A percentile compares a stretch with the other conserved stretches of the same genome.
These are phyloP conservation scores for Mormyrus iriodes DNA, from an alignment of 2,113 vertebrate species.

Conservation along the genomic window DNA sequence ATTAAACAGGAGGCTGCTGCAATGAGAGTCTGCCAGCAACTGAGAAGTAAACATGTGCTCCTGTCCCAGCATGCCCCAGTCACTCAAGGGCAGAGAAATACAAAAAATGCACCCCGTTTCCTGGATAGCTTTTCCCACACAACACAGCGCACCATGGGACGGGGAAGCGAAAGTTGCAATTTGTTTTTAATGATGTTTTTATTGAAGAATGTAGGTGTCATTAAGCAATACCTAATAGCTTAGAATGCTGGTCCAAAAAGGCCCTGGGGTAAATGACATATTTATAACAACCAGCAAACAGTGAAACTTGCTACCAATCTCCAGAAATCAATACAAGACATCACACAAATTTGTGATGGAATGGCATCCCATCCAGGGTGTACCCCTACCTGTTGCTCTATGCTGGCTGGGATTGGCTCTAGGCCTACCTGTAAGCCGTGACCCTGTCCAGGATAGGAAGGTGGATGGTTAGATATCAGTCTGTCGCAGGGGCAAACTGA, in stretches of 20 bases:
- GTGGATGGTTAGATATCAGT: background rate
- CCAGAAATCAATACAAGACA: background rate
- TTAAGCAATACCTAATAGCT: background rate
- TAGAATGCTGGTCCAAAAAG: background rate
- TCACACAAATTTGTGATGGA: background rate
- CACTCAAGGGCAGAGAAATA: slow-evolving; percentile 32
- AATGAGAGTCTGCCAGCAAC: slow-evolving; percentile 32
- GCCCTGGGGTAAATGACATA: background rate
- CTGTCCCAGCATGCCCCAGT: slow-evolving; percentile 37
- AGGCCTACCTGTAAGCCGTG: background rate
- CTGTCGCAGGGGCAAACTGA: background rate
- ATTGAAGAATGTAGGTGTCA: background rate
- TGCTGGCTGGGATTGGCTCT: background rate
- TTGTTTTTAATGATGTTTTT: background rate
- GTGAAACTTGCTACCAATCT: background rate
- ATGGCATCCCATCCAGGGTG: background rate
- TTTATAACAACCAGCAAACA: background rate
- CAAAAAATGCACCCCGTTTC: slow-evolving; percentile 12
- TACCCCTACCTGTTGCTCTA: background rate
- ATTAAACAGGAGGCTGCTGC: slow-evolving; percentile 41
- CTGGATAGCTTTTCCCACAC: background rate
- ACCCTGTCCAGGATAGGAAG: background rate
- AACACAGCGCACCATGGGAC: background rate
- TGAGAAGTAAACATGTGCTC: slow-evolving; percentile 27
- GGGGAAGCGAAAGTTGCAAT: background rate